Evolutionary conservation across 1,140 invertebrate species (phyloP).

Genomic region (Notospermus geniculatus): DNA sequence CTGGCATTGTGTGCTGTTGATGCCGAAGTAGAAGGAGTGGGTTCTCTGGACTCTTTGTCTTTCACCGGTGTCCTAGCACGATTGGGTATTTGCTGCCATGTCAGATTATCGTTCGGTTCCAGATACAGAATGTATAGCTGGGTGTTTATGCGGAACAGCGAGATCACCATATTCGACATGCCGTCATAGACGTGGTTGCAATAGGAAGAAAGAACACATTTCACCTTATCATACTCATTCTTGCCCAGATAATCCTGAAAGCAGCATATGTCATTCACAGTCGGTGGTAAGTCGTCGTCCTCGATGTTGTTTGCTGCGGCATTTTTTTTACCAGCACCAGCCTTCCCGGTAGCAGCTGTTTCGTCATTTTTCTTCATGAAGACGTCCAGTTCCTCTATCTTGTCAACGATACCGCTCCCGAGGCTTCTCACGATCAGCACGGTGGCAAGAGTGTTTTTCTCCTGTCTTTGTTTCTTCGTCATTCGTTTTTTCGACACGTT

Average conservation of each 20-base stretch:
- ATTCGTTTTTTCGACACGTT: neutral
- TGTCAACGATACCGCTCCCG: neutral
- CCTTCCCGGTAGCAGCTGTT: neutral
- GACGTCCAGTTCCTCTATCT: conserved; percentile 6
- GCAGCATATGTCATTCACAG: conserved; percentile 7
- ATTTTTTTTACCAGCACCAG: neutral
- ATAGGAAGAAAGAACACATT: conserved; percentile 6
- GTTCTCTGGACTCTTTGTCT: too few species aligned
- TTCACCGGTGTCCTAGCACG: too few species aligned
- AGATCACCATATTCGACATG: conserved; percentile 2
- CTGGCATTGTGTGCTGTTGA: neutral
- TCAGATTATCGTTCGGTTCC: conserved; percentile 11
- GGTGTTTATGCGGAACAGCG: conserved; percentile 5
- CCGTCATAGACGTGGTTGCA: conserved; percentile 5
- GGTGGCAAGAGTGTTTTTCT: conserved; percentile 5
- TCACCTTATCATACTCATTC: conserved; percentile 2
- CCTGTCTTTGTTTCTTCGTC: conserved; percentile 2
- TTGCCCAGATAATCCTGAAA: conserved; percentile 9
- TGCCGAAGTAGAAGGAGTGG: neutral
- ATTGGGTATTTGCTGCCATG: neutral
- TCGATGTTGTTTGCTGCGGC: too few species aligned
- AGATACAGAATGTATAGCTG: conserved; percentile 3
- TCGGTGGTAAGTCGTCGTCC: conserved; percentile 1
- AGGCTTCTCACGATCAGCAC: conserved; percentile 6
- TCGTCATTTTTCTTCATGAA: conserved; percentile 5